Base-by-base conservation (phyloP, 2,797 vertebrate species). In the Cynodonichthys magdalenae region DNA sequence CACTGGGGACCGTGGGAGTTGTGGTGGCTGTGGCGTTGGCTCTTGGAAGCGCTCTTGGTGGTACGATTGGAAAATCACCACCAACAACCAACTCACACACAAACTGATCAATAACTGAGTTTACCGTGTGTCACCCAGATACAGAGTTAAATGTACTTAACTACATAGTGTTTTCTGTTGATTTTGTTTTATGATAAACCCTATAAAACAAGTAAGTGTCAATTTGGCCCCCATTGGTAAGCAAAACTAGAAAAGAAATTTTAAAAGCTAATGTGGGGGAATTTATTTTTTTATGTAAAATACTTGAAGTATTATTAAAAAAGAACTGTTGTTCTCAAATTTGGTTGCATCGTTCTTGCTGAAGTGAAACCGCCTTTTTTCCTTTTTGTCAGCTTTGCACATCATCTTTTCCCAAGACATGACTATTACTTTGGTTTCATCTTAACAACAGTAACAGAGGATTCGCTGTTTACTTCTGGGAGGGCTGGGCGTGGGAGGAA, bases 391-490 rank as follows among this genome's bases (percentile, higher is more conserved):
- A 47, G 52, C 60, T 70, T 61, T 64, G 76, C 44, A 41, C 62
- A 58, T 47, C 42, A 24, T 69, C 63, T 63, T 77, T 76, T 85
- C 86, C 84, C 78, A 57, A 76, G 83, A 81, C 75, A 60, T 66
- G 49, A 55, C 31, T 79, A 89, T 88, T 81, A 87, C 79, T 88
- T 89, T 83, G 85, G 89, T 85, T 87, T 80, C 82, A 80, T 87
- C 83, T 79, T 90, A 87, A 89, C 89, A 90, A 92, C 88, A 87
- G 81, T 84, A 87, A 83, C 85, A 83, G 79, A 82, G 66, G 78
- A 63, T 34, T 18, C 51, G 74, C 29, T 83, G 65, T 70, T 78
- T 67, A 65, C 76, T 48, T 34, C 39, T 31, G 53, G 42, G n/a
- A 46, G 53, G 36, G 47, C 64, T 18, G 28, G 29, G 24, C 15